A percentile compares a stretch with the other conserved stretches of the same genome.
Conservation (phyloP, 2,113 vertebrate species). For the Atlantisia rogersi region DNA sequence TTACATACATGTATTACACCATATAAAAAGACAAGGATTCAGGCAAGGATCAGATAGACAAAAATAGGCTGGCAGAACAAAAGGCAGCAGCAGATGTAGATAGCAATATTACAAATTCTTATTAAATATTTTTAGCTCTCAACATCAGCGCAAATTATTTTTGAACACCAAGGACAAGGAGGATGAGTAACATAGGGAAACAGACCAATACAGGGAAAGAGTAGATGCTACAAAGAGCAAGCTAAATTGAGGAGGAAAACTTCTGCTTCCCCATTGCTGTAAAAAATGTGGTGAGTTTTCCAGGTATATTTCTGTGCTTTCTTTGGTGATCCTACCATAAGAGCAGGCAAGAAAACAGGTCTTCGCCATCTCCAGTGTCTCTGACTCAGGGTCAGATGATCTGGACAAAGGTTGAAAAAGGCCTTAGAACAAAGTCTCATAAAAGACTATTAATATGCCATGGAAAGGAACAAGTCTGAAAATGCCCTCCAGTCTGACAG, state of each 20-base stretch:
- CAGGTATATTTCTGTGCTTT: neutral
- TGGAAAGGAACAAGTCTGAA: neutral
- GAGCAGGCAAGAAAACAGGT: neutral
- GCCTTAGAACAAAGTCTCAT: neutral
- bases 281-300: neutral
- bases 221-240: neutral
- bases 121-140: neutral
- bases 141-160: neutral
- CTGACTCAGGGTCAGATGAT: neutral
- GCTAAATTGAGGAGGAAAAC: neutral
- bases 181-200: neutral
- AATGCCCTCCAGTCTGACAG: neutral
- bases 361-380: neutral
- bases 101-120: neutral
- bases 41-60: neutral
- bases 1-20: neutral
- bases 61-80: neutral
- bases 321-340: neutral
- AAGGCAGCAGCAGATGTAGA: neutral
- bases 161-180: neutral
- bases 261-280: neutral
- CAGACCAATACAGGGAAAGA: neutral
- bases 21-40: neutral
- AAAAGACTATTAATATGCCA: neutral
- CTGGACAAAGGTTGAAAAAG: neutral